A percentile compares a stretch with the other conserved stretches of the same genome.
phyloP scores from a whole-genome alignment of 2,888 invertebrate genomes.

The Zonitis immaculata region DNA sequence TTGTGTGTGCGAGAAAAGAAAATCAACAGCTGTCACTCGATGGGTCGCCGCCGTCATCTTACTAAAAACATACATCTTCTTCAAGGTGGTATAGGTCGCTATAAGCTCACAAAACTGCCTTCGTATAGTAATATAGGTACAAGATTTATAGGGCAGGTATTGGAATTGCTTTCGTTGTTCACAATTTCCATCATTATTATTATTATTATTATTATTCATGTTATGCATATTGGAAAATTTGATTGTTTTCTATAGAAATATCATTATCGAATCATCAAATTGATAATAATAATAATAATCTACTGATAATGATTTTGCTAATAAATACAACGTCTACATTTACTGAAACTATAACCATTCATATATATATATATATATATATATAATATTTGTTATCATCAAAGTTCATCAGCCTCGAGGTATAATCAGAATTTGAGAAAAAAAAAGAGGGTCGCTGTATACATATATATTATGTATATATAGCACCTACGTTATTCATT shows the following conservation, averaged over 20 bases:
- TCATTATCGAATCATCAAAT: too few relatives aligned
- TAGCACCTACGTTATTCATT: not conserved
- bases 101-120: not conserved
- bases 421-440: slow-evolving; percentile 2
- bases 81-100: slow-evolving; percentile 38
- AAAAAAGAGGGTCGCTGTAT: not conserved
- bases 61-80: slow-evolving; percentile 38
- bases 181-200: not conserved
- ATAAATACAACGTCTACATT: not conserved
- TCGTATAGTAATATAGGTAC: too few relatives aligned
- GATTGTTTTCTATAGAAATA: too few relatives aligned
- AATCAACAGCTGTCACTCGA: slow-evolving; percentile 42
- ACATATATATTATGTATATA: too few relatives aligned
- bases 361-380: too few relatives aligned
- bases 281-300: too few relatives aligned
- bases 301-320: not conserved
- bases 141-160: slow-evolving; percentile 1
- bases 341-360: not conserved
- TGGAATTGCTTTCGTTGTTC: not conserved
- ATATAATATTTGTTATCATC: slow-evolving; percentile 1
- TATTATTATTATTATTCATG: not conserved
- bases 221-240: too few relatives aligned
- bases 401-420: slow-evolving; percentile 1
- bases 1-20: slow-evolving; percentile 1
- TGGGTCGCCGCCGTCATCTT: slow-evolving; percentile 39